Evolutionary conservation across 2,888 invertebrate species (phyloP), one percentile per base, ranked within the genome.

Genomic region (Caenorhabditis parvicauda): DNA sequence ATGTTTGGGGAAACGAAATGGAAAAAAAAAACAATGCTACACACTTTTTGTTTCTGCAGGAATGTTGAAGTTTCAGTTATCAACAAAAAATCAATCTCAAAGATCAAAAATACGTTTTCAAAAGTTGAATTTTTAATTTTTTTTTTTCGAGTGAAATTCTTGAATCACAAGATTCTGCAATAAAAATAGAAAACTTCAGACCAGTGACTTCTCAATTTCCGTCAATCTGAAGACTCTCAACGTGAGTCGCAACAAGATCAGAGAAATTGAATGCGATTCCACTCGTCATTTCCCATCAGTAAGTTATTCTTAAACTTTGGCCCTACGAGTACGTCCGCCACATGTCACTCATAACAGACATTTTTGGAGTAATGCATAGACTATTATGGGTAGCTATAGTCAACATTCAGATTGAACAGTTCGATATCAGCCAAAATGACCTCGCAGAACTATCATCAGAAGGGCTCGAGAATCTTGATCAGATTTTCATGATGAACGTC

Each of bases 201-300:
- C 64, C 0, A 67, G 67, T 27, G 64, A 62, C 24, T 59, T 64
- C 29, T 51, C 58, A 5, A 53, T 57, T 0, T 60, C 63, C 5
- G 54, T 48, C 2, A 55, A 57, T n/a, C 25, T 67, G n/a, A 37
- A 54, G 5, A 53, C 50, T n/a, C 44, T 67, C 4, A 55, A 59
- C 19, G 44, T 67, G 0, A 42, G 50, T 14, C 7, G 37, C 4
- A 67, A 67, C 39, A 38, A 29, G n/a, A 67, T 67, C 6, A 27
- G 35, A 7, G 37, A 53, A 0, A 58, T 67, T 17, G 62, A 54
- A 41, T 50, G 57, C 24, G 67, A 67, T 32, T 61, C 67, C n/a
- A 58, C 2, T 52, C 50, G 7, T 39, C 50, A 9, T 17, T 66
- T 0, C 63, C 56, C 27, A 54, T 32, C 9, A 32, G 14, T 32